Percentiles rank a stretch among this genome's conserved stretches.
Evolutionary conservation across 2,888 invertebrate species (phyloP).

Genomic region (Idaea biselata): DNA sequence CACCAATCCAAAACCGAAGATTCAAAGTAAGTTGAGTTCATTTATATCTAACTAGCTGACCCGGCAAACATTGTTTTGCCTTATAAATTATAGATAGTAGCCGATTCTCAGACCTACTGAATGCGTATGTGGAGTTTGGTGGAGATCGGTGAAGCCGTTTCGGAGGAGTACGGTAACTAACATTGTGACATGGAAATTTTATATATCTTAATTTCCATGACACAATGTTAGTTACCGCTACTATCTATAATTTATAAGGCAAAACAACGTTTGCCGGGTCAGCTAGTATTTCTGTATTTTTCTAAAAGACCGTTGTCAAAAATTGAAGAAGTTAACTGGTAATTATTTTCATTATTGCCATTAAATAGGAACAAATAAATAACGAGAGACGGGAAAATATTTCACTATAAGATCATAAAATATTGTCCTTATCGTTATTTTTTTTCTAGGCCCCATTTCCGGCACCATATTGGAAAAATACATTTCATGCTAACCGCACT

Average conservation of each 20-base stretch:
- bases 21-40: conserved; percentile 34
- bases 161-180: no score
- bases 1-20: conserved; percentile 32
- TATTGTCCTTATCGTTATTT: background rate
- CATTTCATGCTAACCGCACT: conserved; percentile 34
- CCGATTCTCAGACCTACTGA: no score
- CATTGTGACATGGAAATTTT: no score
- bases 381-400: background rate
- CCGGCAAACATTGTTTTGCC: no score
- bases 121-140: no score
- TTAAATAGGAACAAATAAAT: background rate
- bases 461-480: conserved; percentile 31
- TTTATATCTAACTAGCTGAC: background rate
- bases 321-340: background rate
- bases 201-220: no score
- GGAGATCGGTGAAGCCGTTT: no score
- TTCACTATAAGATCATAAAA: background rate
- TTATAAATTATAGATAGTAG: no score
- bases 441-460: conserved; percentile 34
- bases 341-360: background rate
- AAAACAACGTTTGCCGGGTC: no score
- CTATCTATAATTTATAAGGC: no score
- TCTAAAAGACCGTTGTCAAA: background rate
- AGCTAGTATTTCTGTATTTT: conserved; percentile 1
- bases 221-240: no score